Base-by-base conservation (phyloP, 1,140 invertebrate species). In the Lepidurus apus region DNA sequence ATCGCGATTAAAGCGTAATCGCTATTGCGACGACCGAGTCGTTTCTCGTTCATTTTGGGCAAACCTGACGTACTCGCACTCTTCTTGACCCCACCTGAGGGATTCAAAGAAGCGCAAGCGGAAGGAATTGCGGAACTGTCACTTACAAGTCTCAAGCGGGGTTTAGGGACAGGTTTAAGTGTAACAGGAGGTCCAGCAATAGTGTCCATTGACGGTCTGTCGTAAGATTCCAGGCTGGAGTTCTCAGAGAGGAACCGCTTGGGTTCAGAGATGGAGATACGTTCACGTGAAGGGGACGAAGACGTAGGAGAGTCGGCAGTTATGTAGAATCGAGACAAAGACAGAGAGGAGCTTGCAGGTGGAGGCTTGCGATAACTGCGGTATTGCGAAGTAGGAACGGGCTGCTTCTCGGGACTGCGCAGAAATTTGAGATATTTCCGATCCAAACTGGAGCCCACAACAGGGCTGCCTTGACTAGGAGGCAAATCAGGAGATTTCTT, bases 341-440 rank as follows among this genome's bases (percentile, higher is more conserved):
- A 73, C 45, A 44, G 42, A 6, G 74, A 47, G 43, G 78, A n/a
- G 4, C 74, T 53, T 9, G 75, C n/a, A 1, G 65, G 43, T n/a
- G 78, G 76, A 2, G 85, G 89, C 83, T 91, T 88, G 81, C 91
- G 85, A 80, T 92, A 93, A 81, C 90, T 92, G 77, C 91, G 86
- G 83, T 91, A 93, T 82, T 92, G 91, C n/a, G 91, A 90, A 1
- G 91, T 93, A 26, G 91, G 91, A 34, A 93, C 90, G 7, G 91
- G 91, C 43, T 89, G 88, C 82, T 85, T 88, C 85, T 87, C 88
- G 82, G 85, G 85, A 85, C 84, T 86, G 76, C 76, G 73, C n/a
- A 91, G 86, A 81, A 91, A 90, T 82, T 89, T 85, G 75, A 91
- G 84, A 83, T 91, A 92, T 85, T 93, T 93, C 81, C 91, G 84